Evolutionary conservation across 2,888 invertebrate species (phyloP).

Genomic region (Parnassius apollo): DNA sequence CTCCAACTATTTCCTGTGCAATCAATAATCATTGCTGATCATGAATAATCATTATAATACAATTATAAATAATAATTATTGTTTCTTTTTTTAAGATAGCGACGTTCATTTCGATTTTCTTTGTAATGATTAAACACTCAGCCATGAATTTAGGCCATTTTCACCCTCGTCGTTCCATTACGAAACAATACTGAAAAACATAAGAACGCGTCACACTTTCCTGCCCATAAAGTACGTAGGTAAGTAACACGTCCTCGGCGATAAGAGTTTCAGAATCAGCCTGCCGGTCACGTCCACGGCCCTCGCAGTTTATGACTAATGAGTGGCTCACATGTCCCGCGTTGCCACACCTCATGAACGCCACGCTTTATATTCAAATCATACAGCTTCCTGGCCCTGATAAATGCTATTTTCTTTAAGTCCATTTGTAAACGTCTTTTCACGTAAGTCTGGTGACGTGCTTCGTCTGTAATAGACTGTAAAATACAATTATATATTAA

Average conservation of each 20-base stretch:
- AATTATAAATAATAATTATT: too few relatives aligned
- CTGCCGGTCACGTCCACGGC: conserved; percentile 63
- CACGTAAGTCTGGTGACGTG: conserved; percentile 42
- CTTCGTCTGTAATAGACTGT: conserved; percentile 12
- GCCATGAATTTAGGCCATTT: background rate
- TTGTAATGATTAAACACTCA: too few relatives aligned
- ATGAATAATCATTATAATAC: too few relatives aligned
- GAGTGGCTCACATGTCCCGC: conserved; percentile 70
- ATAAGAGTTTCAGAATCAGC: conserved; percentile 49
- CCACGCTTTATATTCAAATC: conserved; percentile 77
- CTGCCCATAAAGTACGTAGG: conserved; percentile 14
- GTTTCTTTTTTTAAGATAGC: too few relatives aligned
- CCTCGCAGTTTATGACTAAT: conserved; percentile 75
- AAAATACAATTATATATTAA: too few relatives aligned
- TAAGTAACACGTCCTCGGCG: conserved; percentile 50
- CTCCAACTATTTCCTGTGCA: too few relatives aligned
- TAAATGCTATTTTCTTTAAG: conserved; percentile 74
- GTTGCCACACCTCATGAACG: conserved; percentile 41
- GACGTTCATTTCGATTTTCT: too few relatives aligned
- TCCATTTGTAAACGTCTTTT: conserved; percentile 65
- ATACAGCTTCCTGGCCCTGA: conserved; percentile 74
- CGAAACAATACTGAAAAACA: conserved; percentile 25
- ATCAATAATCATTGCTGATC: too few relatives aligned
- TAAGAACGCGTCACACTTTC: conserved; percentile 37
- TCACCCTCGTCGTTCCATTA: conserved; percentile 23